Evolutionary conservation across 2,797 vertebrate genomes (phyloP).

Genomic region (Poecilia velifera): DNA sequence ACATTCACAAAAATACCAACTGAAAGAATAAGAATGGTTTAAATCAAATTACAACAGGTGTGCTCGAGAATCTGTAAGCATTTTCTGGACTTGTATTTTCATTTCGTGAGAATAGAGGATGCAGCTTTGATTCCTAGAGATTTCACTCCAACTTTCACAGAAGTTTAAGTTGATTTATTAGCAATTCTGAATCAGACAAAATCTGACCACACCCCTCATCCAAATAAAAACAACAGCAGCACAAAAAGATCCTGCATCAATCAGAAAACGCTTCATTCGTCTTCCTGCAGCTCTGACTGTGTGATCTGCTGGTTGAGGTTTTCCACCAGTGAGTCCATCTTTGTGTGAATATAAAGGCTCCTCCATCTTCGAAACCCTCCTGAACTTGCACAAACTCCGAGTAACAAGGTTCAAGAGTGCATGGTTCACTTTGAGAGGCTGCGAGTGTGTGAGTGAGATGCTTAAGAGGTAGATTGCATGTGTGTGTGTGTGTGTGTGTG

Average conservation of each 20-base stretch:
- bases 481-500: slow-evolving; percentile 12
- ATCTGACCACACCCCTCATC: not conserved
- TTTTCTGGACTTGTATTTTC: not conserved
- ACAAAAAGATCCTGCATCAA: slow-evolving; percentile 24
- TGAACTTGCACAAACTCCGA: slow-evolving; percentile 64
- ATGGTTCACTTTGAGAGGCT: slow-evolving; percentile 47
- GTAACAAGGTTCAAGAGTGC: slow-evolving; percentile 67
- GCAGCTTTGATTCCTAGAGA: not conserved
- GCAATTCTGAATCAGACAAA: slow-evolving; percentile 7
- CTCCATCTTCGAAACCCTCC: slow-evolving; percentile 51
- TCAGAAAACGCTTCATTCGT: slow-evolving; percentile 30
- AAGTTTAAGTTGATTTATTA: not conserved
- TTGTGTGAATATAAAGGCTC: slow-evolving; percentile 50
- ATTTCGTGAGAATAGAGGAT: not conserved
- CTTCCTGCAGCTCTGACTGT: slow-evolving; percentile 31
- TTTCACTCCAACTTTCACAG: not conserved
- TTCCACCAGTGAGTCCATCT: slow-evolving; percentile 35
- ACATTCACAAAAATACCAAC: not conserved
- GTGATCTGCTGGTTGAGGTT: slow-evolving; percentile 28
- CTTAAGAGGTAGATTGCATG: slow-evolving; percentile 48
- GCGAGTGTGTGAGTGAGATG: slow-evolving; percentile 53
- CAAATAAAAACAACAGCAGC: slow-evolving; percentile 1
- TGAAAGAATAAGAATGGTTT: not conserved
- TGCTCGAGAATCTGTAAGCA: not conserved
- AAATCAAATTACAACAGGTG: not conserved